Evolutionary conservation across 2,797 vertebrate species (phyloP).

Genomic region (Arnoldichthys spilopterus): DNA sequence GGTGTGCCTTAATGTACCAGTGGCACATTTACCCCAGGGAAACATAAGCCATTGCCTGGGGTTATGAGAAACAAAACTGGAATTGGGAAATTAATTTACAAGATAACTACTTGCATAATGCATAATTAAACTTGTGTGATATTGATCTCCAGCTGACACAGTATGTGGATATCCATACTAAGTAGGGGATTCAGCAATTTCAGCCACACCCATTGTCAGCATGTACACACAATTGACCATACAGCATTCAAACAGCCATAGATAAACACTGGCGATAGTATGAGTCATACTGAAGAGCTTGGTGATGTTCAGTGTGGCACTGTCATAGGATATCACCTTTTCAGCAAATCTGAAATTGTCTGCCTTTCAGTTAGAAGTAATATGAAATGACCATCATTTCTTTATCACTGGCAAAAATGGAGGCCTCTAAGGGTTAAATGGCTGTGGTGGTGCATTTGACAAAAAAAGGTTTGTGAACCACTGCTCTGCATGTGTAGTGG

Average conservation of each 20-base stretch:
- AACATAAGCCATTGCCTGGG: not conserved
- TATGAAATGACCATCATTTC: not conserved
- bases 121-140: not conserved
- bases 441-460: not conserved
- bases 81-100: not conserved
- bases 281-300: too few species aligned
- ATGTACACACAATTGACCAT: too few species aligned
- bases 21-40: not conserved
- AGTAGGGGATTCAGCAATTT: too few species aligned
- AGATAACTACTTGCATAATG: not conserved
- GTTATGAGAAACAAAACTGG: not conserved
- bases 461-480: not conserved
- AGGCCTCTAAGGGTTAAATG: not conserved
- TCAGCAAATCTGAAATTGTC: too few species aligned
- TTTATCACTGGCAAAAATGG: not conserved
- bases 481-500: conserved; percentile 28
- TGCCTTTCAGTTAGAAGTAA: not conserved
- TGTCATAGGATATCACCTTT: too few species aligned
- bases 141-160: not conserved
- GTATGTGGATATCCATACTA: too few species aligned
- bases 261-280: too few species aligned
- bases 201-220: too few species aligned
- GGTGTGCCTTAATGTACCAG: conserved; percentile 14
- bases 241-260: too few species aligned
- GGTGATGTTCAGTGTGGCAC: too few species aligned